phyloP scores from a whole-genome alignment of 1,140 invertebrate genomes.

The Pseudoatta argentina region DNA sequence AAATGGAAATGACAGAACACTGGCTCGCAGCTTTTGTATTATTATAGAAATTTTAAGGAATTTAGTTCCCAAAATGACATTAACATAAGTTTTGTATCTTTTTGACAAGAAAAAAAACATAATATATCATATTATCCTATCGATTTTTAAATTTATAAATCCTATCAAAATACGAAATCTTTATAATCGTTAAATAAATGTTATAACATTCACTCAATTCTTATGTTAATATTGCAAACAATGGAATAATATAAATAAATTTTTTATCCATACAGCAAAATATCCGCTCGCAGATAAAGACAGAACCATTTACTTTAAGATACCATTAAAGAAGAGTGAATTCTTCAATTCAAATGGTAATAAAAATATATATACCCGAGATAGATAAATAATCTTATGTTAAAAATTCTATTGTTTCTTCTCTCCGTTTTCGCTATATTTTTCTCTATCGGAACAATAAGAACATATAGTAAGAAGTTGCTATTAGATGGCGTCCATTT shows the following conservation, averaged over 20 bases:
- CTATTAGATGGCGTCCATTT: constrained; percentile 55
- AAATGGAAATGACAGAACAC: constrained; percentile 29
- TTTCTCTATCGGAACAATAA: constrained; percentile 13
- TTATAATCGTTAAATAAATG: not conserved
- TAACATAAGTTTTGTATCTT: not conserved
- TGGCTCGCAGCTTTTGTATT: not conserved
- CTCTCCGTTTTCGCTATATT: not conserved
- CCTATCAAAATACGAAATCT: not conserved
- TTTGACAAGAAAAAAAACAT: not conserved
- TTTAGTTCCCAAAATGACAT: not conserved
- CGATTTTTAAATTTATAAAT: not conserved
- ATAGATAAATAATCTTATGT: constrained; percentile 60
- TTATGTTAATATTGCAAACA: not conserved
- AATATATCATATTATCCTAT: not conserved
- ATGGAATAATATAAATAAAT: not conserved
- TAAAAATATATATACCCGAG: constrained; percentile 42
- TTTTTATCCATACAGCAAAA: not conserved
- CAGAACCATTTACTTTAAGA: constrained; percentile 18
- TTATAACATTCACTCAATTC: not conserved
- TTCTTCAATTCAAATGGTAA: constrained; percentile 34
- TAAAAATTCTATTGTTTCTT: constrained; percentile 42
- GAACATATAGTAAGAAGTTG: constrained; percentile 37
- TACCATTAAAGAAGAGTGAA: not conserved
- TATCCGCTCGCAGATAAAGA: not conserved
- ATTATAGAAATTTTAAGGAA: constrained; percentile 1